Evolutionary conservation across 2,113 vertebrate genomes (phyloP).

Genomic region (Aptenodytes patagonicus): DNA sequence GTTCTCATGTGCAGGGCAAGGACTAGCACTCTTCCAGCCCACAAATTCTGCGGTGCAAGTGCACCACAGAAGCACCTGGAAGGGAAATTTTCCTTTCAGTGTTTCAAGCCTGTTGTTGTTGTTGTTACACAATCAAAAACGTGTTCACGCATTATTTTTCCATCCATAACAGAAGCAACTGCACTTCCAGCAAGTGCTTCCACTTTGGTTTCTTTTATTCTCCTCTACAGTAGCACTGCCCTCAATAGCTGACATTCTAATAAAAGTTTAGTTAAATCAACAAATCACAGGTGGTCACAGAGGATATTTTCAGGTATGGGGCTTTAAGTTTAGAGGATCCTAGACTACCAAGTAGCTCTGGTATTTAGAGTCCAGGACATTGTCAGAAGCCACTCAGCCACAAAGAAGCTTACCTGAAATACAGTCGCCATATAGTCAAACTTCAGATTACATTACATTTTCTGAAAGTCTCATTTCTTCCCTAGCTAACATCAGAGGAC

Average conservation of each 20-base stretch:
- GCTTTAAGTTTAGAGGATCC: background rate
- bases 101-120: background rate
- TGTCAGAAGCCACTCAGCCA: background rate
- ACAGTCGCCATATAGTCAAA: background rate
- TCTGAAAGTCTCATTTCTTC: background rate
- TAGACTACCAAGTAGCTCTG: background rate
- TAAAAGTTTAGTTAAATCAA: background rate
- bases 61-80: slow-evolving; percentile 32
- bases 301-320: background rate
- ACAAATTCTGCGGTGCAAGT: background rate
- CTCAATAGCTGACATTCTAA: background rate
- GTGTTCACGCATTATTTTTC: background rate
- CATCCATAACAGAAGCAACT: background rate
- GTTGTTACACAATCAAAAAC: slow-evolving; percentile 35
- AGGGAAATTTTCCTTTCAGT: slow-evolving; percentile 12
- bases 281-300: background rate
- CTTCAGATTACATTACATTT: background rate
- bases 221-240: background rate
- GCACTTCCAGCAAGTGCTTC: background rate
- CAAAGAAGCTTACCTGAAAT: background rate
- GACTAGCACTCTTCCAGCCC: background rate
- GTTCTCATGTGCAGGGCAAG: slow-evolving; percentile 25
- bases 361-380: background rate
- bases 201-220: background rate
- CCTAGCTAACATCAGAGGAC: background rate